Evolutionary conservation across 1,140 invertebrate species (phyloP).

Genomic region (Nasonia giraulti): DNA sequence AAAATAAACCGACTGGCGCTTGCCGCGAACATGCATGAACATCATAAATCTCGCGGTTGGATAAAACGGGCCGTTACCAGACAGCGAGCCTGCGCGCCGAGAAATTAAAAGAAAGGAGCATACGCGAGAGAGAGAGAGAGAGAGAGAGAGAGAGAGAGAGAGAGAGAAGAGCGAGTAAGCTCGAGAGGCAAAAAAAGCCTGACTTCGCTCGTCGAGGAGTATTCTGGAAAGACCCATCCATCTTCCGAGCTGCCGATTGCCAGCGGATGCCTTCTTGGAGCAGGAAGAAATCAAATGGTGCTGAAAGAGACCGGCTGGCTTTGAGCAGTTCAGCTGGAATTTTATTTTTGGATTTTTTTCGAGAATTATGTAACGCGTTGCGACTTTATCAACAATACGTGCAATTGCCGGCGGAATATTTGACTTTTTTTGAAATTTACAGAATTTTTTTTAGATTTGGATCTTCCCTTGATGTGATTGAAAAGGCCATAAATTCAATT

Average conservation of each 20-base stretch:
- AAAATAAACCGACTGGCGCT: constrained; percentile 21
- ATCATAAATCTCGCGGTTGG: constrained; percentile 29
- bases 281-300: neutral
- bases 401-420: neutral
- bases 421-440: too few species aligned
- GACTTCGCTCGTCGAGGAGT: neutral
- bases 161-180: neutral
- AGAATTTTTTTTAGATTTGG: too few species aligned
- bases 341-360: neutral
- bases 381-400: neutral
- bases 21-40: neutral
- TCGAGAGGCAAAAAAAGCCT: neutral
- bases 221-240: constrained; percentile 21
- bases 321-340: neutral
- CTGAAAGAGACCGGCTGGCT: neutral
- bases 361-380: neutral
- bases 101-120: constrained; percentile 18
- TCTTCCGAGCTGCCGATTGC: neutral
- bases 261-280: neutral
- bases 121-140: neutral
- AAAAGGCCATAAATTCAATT: too few species aligned
- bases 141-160: neutral
- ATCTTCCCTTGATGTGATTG: too few species aligned
- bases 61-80: constrained; percentile 9
- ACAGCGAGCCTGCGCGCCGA: neutral